These are phyloP conservation scores for Ectropis grisescens DNA, from an alignment of 1,140 invertebrate species.

Conservation along the genomic window DNA sequence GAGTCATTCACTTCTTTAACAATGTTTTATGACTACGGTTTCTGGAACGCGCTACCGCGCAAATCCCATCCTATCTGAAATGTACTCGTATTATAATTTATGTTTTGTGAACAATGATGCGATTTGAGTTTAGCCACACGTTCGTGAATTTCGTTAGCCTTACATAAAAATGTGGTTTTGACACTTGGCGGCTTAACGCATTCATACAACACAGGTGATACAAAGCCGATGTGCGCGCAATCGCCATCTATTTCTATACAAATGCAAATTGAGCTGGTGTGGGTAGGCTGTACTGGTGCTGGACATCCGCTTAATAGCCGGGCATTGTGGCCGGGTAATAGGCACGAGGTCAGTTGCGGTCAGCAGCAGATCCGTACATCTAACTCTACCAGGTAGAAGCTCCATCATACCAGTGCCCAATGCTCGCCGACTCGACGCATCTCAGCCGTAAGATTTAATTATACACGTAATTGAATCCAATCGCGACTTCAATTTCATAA, in stretches of 20 bases:
- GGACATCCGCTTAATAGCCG: slow-evolving; percentile 50
- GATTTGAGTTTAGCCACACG: too few relatives aligned
- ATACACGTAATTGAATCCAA: slow-evolving; percentile 38
- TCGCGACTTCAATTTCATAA: slow-evolving; percentile 20
- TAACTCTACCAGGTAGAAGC: too few relatives aligned
- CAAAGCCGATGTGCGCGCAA: slow-evolving; percentile 15
- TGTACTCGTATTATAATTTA: too few relatives aligned
- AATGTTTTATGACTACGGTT: too few relatives aligned
- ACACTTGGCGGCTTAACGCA: too few relatives aligned
- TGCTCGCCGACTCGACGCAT: slow-evolving; percentile 9
- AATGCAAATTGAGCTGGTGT: slow-evolving; percentile 52
- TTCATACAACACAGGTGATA: slow-evolving; percentile 36
- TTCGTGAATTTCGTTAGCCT: too few relatives aligned
- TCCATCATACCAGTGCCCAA: slow-evolving; percentile 15
- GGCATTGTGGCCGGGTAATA: slow-evolving; percentile 55
- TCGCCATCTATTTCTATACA: slow-evolving; percentile 48
- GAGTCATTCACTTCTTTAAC: too few relatives aligned
- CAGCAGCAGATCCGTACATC: slow-evolving; percentile 7
- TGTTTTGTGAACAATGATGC: too few relatives aligned
- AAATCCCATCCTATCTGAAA: too few relatives aligned
- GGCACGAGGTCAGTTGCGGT: slow-evolving; percentile 48
- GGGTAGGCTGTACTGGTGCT: slow-evolving; percentile 16
- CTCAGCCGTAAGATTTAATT: slow-evolving; percentile 34
- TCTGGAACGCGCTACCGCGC: too few relatives aligned
- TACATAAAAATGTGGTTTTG: too few relatives aligned